A percentile compares a stretch with the other conserved stretches of the same genome.
These are phyloP conservation scores for Pteruthius melanotis DNA, from an alignment of 2,113 vertebrate genomes.

Conservation along the genomic window DNA sequence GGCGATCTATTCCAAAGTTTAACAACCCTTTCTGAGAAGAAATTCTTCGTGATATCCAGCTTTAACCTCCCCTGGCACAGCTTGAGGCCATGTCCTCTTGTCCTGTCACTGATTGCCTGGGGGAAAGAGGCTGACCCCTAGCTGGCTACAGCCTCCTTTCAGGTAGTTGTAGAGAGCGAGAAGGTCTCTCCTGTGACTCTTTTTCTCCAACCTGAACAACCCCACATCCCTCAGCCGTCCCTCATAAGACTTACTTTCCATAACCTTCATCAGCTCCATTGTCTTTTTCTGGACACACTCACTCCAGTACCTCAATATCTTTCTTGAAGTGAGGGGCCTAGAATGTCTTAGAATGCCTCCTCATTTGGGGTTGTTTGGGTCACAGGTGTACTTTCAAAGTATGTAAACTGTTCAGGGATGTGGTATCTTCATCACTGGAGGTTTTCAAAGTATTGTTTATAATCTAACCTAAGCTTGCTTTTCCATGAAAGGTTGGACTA, in stretches of 20 bases:
- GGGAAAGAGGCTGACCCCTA: neutral
- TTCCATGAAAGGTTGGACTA: neutral
- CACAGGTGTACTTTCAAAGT: neutral
- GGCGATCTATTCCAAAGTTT: neutral
- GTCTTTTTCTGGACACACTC: neutral
- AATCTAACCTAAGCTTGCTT: neutral
- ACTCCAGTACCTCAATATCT: neutral
- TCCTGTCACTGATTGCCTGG: neutral
- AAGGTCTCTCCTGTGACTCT: neutral
- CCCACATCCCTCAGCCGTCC: neutral
- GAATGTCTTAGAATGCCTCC: neutral
- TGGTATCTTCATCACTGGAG: neutral
- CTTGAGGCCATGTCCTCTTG: neutral
- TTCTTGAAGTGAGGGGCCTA: neutral
- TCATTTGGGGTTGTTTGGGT: neutral
- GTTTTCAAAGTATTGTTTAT: neutral
- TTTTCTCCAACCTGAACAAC: neutral
- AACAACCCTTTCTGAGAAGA: neutral
- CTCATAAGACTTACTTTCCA: neutral
- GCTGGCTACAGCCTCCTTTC: no score
- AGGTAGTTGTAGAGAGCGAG: rapidly evolving
- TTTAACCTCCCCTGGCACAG: neutral
- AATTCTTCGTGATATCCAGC: neutral
- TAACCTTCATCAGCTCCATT: rapidly evolving
- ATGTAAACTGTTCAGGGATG: no score